Evolutionary conservation across 92 coral and sea anemone species (phyloP).

Genomic region (Paragorgia papillata): DNA sequence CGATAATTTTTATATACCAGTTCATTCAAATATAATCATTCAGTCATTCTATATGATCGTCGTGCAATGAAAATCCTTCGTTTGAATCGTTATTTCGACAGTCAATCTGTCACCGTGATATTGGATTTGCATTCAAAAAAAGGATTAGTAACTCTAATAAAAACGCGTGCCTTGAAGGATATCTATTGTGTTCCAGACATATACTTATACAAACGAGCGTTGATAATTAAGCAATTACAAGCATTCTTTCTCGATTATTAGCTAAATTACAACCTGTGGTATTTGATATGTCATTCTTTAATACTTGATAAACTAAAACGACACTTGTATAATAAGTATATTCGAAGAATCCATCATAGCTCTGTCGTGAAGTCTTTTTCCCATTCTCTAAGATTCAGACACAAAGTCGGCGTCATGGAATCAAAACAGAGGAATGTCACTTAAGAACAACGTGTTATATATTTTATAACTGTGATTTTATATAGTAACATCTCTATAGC

Average conservation of each 20-base stretch:
- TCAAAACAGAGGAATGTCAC: not conserved
- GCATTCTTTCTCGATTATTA: conserved; percentile 16
- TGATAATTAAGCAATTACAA: conserved; percentile 30
- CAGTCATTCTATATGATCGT: no score
- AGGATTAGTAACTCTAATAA: conserved; percentile 13
- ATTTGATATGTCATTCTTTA: not conserved
- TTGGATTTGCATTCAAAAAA: not conserved
- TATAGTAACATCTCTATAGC: not conserved
- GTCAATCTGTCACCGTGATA: not conserved
- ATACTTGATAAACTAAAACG: not conserved
- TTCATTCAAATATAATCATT: no score
- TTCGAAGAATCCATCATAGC: conserved; percentile 16
- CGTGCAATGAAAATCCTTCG: no score
- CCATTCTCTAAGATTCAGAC: not conserved
- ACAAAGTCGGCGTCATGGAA: not conserved
- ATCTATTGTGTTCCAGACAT: conserved; percentile 4
- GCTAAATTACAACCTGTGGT: conserved; percentile 2
- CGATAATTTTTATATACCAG: no score
- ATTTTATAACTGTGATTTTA: not conserved
- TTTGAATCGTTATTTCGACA: no score
- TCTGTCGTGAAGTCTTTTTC: not conserved
- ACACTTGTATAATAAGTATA: not conserved
- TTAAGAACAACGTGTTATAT: not conserved
- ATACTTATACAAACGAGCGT: conserved; percentile 11
- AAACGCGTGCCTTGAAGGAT: conserved; percentile 10